Base-by-base conservation (phyloP, 2,888 invertebrate species). In the Aphelenchoides bicaudatus region DNA sequence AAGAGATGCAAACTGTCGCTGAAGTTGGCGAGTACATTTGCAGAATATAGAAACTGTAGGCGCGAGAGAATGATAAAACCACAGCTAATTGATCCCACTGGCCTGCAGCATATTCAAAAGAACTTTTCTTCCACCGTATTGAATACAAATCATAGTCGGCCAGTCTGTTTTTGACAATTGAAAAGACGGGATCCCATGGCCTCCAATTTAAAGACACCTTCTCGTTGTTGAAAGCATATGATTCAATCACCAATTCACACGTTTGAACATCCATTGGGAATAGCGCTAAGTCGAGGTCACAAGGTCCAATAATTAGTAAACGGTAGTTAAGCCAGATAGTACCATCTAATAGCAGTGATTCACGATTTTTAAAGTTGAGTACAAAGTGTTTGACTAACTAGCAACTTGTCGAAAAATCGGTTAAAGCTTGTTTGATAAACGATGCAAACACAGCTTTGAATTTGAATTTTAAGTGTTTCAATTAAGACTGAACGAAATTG, bases 1-100 rank as follows among this genome's bases (percentile, higher is more conserved):
- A 75, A 4, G 71, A 68, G 5, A 75, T 62, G 31, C 70, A 66
- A 6, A 74, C 74, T 10, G 68, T 69, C 1, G 73, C 70, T 43
- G 74, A 75, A 0, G 73, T 75, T 1, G 75, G 75, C 57, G 74
- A 63, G 57, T 75, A 75, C 72, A 75, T 72, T 56, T 75, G 74
- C 3, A 75, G 67, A 19, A 75, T 63, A 57, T 75, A 75, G 57
- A 75, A 75, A n/a, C 74, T 73, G 56, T 72, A 75, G 1, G 73
- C 71, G 34, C 75, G 63, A 6, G 72, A 71, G 49, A 75, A 75
- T 8, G 69, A 69, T 48, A 75, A 43, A 3, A 72, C 67, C 2
- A 75, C 73, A 6, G 73, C 67, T 19, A 71, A 66, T 56, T 74
- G 75, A 62, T 75, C 75, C 75, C 75, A 75, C 59, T 71, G 70